Base-by-base conservation (phyloP, 2,797 vertebrate species). In the Periophthalmus magnuspinnatus region DNA sequence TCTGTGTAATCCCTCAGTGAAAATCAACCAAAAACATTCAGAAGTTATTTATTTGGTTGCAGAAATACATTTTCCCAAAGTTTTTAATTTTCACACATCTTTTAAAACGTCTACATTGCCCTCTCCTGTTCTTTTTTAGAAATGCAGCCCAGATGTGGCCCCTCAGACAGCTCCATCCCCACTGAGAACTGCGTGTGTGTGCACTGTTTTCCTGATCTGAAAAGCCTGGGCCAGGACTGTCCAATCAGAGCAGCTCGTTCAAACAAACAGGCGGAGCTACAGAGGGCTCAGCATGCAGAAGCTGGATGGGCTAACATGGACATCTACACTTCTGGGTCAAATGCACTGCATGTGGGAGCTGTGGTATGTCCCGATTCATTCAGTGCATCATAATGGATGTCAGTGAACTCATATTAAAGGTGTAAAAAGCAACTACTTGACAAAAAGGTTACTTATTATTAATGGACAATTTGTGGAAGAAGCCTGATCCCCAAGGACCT, bases 161-260 rank as follows among this genome's bases (percentile, higher is more conserved):
- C 77, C 1, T 66, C 73, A 1, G 73, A 78, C 0, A 77, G 83
- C 19, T 70, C 86, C 60, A 83, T 41, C 36, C 92, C 93, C 0
- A 92, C 89, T 0, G 92, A 93, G 79, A 93, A 90, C 14, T 92
- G 91, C 0, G 78, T 76, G n/a, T 92, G 91, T 7, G 50, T 89
- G 36, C 88, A 92, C 69, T 94, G 92, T 61, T 93, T 93, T 70
- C 86, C 90, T 0, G 89, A 91, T 4, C 81, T 89, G 67, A 76
- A 69, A 52, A 17, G 65, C 33, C 71, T 62, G 32, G 58, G 52
- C 19, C 74, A 36, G 0, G 75, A 79, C 57, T 70, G 59, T 59
- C 70, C 36, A 1, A 33, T 1, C 19, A 75, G 8, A 70, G 34
- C 36, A 0, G 66, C 75, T 0, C n/a, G 13, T 62, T 61, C 67